A percentile compares a stretch with the other conserved stretches of the same genome.
Evolutionary conservation across 2,797 vertebrate species (phyloP).

Genomic region (Melanotaenia pygmaea): DNA sequence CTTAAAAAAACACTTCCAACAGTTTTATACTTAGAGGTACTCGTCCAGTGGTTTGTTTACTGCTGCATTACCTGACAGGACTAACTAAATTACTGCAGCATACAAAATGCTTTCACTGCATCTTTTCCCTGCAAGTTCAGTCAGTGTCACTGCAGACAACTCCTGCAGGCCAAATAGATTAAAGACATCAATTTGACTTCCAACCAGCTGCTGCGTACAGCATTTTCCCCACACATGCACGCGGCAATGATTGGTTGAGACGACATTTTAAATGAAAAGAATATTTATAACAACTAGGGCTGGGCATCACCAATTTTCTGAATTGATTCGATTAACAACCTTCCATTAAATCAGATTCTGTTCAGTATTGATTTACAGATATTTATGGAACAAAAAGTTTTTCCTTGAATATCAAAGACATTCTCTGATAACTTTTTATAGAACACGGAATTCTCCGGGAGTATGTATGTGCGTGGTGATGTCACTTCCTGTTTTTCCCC

Average conservation of each 20-base stretch:
- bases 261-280: not conserved
- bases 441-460: no score
- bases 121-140: constrained; percentile 28
- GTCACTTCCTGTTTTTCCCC: no score
- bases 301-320: no score
- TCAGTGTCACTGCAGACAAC: constrained; percentile 34
- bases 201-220: constrained; percentile 20
- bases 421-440: no score
- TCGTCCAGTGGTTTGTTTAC: constrained; percentile 1
- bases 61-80: constrained; percentile 40
- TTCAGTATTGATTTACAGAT: no score
- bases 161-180: constrained; percentile 29
- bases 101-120: constrained; percentile 38
- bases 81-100: constrained; percentile 57
- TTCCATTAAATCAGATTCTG: no score
- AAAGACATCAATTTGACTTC: constrained; percentile 33
- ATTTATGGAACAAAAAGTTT: no score
- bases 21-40: not conserved
- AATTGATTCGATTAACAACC: no score
- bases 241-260: not conserved
- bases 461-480: no score
- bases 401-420: no score
- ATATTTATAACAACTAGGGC: not conserved
- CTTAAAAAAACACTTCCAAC: not conserved
- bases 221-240: constrained; percentile 16